These are phyloP conservation scores for Diceros bicornis DNA, from an alignment of 2,797 vertebrate genomes.

Conservation along the genomic window DNA sequence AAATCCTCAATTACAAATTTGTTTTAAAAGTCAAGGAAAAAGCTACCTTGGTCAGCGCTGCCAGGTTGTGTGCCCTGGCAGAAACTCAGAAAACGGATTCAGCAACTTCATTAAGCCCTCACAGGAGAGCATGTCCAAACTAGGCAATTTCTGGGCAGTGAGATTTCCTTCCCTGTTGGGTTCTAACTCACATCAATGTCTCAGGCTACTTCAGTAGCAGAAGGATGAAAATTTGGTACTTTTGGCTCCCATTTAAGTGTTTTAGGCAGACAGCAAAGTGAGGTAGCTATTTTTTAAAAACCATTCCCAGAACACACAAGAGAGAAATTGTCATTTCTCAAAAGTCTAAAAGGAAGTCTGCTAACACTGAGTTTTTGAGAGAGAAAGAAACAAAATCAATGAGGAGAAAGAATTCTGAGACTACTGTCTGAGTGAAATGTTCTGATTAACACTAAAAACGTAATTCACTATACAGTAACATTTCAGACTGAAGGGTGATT, in stretches of 20 bases:
- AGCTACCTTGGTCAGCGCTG: not conserved
- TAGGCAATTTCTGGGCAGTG: not conserved
- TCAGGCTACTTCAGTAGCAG: not conserved
- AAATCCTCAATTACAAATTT: slow-evolving; percentile 1
- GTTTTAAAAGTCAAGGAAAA: slow-evolving; percentile 4
- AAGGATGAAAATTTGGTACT: not conserved
- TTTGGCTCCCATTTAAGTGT: not conserved
- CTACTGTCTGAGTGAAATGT: slow-evolving; percentile 58
- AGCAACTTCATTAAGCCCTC: slow-evolving; percentile 44
- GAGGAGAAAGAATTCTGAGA: slow-evolving; percentile 42
- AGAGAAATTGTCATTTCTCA: slow-evolving; percentile 62
- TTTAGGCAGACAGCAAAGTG: slow-evolving; percentile 33
- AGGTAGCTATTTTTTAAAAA: slow-evolving; percentile 47
- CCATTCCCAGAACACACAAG: slow-evolving; percentile 7
- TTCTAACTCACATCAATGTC: slow-evolving; percentile 38
- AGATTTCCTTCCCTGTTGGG: slow-evolving; percentile 21
- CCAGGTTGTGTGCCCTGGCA: not conserved
- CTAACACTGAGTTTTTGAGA: slow-evolving; percentile 52
- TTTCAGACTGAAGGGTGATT: slow-evolving; percentile 47
- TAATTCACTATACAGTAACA: slow-evolving; percentile 3
- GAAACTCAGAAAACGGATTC: slow-evolving; percentile 51
- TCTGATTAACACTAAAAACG: slow-evolving; percentile 67
- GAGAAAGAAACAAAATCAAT: slow-evolving; percentile 56
- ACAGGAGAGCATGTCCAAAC: not conserved
- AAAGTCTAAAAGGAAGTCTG: slow-evolving; percentile 64